Conservation (phyloP, 2,888 invertebrate genomes). For the Diarsia brunnea region DNA sequence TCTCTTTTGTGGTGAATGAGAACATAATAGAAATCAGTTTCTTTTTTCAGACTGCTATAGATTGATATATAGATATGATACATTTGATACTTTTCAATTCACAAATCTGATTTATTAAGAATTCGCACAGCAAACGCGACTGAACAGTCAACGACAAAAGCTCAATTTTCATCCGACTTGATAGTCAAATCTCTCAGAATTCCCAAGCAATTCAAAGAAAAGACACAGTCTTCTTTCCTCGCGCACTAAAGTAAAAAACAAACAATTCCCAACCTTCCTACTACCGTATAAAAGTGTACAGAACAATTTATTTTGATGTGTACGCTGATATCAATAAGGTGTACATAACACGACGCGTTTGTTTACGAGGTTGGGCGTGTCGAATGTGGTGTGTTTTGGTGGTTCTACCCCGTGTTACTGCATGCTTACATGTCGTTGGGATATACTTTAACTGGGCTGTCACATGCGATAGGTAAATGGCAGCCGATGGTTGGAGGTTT, state of each 20-base stretch:
- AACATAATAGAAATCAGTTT: not conserved
- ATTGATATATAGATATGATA: not conserved
- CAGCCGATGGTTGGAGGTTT: not conserved
- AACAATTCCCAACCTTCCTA: conserved; percentile 47
- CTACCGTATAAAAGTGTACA: conserved; percentile 53
- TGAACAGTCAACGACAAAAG: not conserved
- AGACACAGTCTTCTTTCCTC: conserved; percentile 17
- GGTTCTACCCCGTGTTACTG: conserved; percentile 43
- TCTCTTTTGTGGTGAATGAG: not conserved
- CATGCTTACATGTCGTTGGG: conserved; percentile 47
- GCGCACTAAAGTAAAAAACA: conserved; percentile 40
- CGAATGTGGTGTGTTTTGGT: conserved; percentile 51
- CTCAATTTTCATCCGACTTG: conserved; percentile 19
- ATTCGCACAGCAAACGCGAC: not conserved
- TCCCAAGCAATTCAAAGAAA: conserved; percentile 49
- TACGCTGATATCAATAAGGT: conserved; percentile 73
- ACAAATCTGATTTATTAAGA: not conserved
- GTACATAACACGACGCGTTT: conserved; percentile 62
- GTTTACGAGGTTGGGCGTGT: conserved; percentile 61
- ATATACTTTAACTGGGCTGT: conserved; percentile 35
- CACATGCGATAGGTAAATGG: conserved; percentile 50
- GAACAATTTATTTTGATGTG: conserved; percentile 76
- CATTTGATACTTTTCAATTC: not conserved
- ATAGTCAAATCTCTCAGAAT: conserved; percentile 42
- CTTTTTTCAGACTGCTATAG: not conserved